phyloP scores from a whole-genome alignment of 2,113 vertebrate species.

The Anas platyrhynchos region DNA sequence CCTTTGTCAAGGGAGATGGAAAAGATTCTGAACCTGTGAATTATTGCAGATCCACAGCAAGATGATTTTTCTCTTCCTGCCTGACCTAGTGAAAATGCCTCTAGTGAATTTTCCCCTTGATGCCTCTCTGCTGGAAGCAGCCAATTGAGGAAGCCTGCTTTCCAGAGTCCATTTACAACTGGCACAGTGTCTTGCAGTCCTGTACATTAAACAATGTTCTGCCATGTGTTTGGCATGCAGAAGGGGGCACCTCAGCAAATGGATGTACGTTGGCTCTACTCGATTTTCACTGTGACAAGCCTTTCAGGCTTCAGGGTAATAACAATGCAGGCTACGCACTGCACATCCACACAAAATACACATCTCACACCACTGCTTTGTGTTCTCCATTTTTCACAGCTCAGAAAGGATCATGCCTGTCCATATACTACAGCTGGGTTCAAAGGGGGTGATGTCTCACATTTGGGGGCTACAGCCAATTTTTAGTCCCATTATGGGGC shows the following conservation, averaged over 20 bases:
- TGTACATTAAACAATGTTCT: neutral
- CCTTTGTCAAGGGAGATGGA: neutral
- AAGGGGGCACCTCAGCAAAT: neutral
- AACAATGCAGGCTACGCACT: neutral
- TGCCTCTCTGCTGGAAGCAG: neutral
- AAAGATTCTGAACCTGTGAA: neutral
- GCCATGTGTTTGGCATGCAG: neutral
- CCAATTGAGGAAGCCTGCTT: accelerated
- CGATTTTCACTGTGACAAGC: neutral
- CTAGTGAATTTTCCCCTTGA: neutral
- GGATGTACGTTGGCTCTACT: no score
- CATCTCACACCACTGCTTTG: neutral
- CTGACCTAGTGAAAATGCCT: neutral
- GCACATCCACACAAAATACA: neutral
- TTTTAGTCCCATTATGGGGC: neutral
- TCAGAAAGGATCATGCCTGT: neutral
- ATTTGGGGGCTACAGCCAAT: neutral
- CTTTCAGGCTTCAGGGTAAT: neutral
- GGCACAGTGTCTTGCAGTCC: neutral
- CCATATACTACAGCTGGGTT: neutral
- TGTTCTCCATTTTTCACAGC: neutral
- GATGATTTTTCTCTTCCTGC: neutral
- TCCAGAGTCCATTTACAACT: neutral
- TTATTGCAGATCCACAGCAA: neutral
- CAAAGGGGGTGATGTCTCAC: neutral